Conservation (phyloP, 2,888 invertebrate species). For the Acronicta aceris region DNA sequence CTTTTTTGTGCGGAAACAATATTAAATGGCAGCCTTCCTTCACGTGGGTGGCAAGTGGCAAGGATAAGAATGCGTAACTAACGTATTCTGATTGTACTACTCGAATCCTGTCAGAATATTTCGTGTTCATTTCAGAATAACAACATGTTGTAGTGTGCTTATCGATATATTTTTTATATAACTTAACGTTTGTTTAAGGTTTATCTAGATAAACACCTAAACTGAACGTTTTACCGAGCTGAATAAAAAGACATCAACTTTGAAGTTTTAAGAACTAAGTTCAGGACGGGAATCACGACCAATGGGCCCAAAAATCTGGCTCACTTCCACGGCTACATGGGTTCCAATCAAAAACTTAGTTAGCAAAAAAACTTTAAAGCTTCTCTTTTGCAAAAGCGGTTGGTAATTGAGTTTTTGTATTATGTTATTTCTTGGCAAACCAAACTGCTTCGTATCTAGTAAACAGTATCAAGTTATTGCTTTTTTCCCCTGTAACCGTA, state of each 20-base stretch:
- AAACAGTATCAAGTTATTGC: constrained; percentile 15
- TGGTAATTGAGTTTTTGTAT: constrained; percentile 8
- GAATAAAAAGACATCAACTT: background rate
- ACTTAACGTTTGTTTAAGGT: no score
- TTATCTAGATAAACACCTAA: background rate
- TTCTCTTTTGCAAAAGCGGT: background rate
- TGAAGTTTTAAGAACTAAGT: background rate
- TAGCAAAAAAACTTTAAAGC: background rate
- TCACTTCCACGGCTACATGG: constrained; percentile 5
- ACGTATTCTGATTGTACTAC: constrained; percentile 39
- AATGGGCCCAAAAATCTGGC: constrained; percentile 3
- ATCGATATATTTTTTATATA: constrained; percentile 1
- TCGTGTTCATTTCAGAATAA: constrained; percentile 18
- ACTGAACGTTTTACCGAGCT: background rate
- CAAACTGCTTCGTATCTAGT: constrained; percentile 8
- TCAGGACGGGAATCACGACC: constrained; percentile 3
- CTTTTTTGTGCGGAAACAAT: constrained; percentile 18
- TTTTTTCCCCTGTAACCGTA: background rate
- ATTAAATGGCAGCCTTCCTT: constrained; percentile 23
- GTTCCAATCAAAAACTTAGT: constrained; percentile 11
- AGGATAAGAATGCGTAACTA: constrained; percentile 45
- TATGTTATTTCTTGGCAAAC: constrained; percentile 17
- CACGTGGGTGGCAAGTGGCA: constrained; percentile 30
- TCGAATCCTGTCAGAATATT: constrained; percentile 28
- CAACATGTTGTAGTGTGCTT: constrained; percentile 12